Evolutionary conservation across 1,140 invertebrate species (phyloP), one percentile per base, ranked within the genome.

Genomic region (Leptopilina boulardi): DNA sequence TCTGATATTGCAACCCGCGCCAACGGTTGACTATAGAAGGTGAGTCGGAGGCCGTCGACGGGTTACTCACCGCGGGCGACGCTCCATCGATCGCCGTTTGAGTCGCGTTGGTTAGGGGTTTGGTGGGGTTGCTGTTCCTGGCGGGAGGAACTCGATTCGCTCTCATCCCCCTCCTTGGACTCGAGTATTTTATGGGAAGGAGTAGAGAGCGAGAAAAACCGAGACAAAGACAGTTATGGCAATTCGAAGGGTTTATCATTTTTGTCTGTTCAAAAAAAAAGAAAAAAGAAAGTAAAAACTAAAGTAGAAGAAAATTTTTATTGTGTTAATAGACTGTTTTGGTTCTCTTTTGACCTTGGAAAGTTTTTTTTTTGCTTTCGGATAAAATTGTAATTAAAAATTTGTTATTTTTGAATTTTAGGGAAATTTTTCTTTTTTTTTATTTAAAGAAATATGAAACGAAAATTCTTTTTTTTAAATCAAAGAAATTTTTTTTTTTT

Each of bases 11-110:
- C 23, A 77, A 70, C 15, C 47, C 15, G n/a, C 4, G 15, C 11
- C 80, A 73, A 79, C 72, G 81, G 81, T 82, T 82, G 81, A 77
- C 80, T 79, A 80, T 82, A 80, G 78, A 78, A 80, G 79, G 81
- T 83, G 81, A 83, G 79, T 83, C 74, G 81, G 75, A 80, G 77
- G 82, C 80, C 82, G 82, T 85, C 86, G 87, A 87, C 82, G 84
- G 86, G 87, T 89, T 88, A 89, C 85, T 89, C 88, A 89, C 87
- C 88, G 85, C 84, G 85, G 84, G 81, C 87, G 87, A 88, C 86
- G 88, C 87, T 89, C 85, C 84, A 89, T 89, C 88, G 88, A 89
- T 89, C 87, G 86, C 82, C 73, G 78, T 76, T 85, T 85, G 83
- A 80, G 83, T 86, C 84, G 85, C 82, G 83, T 82, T 76, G 81